Conservation (phyloP, 1,140 invertebrate genomes). For the Archivesica marissinica region DNA sequence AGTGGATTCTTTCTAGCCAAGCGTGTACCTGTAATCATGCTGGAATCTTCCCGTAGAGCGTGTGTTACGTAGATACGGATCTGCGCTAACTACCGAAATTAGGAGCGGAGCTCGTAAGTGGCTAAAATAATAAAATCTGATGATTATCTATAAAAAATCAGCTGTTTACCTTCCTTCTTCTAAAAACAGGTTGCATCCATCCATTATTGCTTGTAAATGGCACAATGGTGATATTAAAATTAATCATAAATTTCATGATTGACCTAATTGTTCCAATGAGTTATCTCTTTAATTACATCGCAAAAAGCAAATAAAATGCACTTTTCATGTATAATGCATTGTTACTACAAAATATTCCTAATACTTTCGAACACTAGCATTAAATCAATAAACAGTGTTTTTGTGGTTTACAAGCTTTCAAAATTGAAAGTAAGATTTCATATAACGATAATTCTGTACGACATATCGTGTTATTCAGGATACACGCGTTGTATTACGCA, state of each 20-base stretch:
- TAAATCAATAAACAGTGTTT: too few species aligned
- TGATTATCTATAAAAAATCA: neutral
- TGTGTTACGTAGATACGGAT: constrained; percentile 18
- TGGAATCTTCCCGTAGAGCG: neutral
- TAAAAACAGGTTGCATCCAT: neutral
- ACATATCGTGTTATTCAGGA: too few species aligned
- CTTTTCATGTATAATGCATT: neutral
- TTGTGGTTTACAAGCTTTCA: too few species aligned
- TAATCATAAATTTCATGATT: neutral
- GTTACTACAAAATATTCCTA: neutral
- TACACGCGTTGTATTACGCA: too few species aligned
- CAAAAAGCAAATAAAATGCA: too few species aligned
- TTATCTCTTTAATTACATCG: too few species aligned
- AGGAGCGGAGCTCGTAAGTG: constrained; percentile 30
- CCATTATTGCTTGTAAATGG: neutral
- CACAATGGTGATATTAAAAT: neutral
- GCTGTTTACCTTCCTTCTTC: neutral
- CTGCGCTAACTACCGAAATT: neutral
- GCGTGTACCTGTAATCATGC: constrained; percentile 6
- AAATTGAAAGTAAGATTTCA: too few species aligned
- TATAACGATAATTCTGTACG: too few species aligned
- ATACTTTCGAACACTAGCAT: neutral
- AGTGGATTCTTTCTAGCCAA: neutral
- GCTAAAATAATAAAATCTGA: constrained; percentile 17
- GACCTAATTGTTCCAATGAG: too few species aligned